Conservation (phyloP, 2,888 invertebrate species). For the Temnothorax ravouxi region DNA sequence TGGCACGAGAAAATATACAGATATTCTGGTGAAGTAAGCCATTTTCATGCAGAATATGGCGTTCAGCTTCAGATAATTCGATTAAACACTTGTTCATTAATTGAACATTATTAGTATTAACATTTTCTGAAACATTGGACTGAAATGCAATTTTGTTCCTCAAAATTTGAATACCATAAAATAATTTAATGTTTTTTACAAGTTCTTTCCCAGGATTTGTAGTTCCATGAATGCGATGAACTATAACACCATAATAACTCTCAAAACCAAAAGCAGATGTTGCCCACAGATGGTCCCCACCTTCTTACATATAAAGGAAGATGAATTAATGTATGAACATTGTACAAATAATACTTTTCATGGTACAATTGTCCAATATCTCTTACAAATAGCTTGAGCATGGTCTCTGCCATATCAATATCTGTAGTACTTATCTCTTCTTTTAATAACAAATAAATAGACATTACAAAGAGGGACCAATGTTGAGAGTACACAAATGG, state of each 20-base stretch:
- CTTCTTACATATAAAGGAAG: constrained; percentile 7
- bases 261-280: constrained; percentile 7
- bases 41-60: not conserved
- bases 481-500: constrained; percentile 4
- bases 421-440: constrained; percentile 1
- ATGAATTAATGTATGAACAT: constrained; percentile 4
- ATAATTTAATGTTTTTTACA: not conserved
- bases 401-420: not conserved
- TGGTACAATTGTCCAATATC: constrained; percentile 4
- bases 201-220: constrained; percentile 4
- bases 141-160: not conserved
- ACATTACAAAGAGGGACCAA: constrained; percentile 2
- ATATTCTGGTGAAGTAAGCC: not conserved
- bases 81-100: constrained; percentile 7
- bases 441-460: constrained; percentile 3
- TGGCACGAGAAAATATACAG: not conserved
- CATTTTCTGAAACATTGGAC: not conserved
- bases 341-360: constrained; percentile 1
- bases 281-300: constrained; percentile 2
- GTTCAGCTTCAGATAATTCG: not conserved
- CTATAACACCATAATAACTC: not conserved
- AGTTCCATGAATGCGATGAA: constrained; percentile 4
- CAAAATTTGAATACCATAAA: no score
- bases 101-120: not conserved
- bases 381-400: constrained; percentile 2